Conservation (phyloP, 1,140 invertebrate genomes). For the Hylaeus volcanicus region DNA sequence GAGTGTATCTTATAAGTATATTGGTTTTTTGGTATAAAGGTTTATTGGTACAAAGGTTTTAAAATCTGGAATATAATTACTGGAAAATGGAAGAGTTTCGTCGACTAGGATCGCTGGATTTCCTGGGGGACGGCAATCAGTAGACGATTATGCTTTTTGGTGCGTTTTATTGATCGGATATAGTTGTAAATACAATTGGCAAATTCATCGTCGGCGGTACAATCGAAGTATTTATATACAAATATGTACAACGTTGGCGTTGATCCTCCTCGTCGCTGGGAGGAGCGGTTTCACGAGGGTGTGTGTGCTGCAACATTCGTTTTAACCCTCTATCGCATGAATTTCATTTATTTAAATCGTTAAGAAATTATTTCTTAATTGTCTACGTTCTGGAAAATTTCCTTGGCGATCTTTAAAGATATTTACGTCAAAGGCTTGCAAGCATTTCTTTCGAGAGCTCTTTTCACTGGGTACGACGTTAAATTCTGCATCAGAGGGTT, state of each 20-base stretch:
- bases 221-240: conserved; percentile 76
- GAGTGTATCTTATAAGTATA: too few relatives aligned
- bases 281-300: conserved; percentile 33
- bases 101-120: not conserved
- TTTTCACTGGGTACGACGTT: too few relatives aligned
- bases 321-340: conserved; percentile 1
- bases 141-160: conserved; percentile 54
- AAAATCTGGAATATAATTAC: too few relatives aligned
- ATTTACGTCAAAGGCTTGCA: too few relatives aligned
- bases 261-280: conserved; percentile 15
- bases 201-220: conserved; percentile 71
- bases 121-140: not conserved
- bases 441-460: too few relatives aligned
- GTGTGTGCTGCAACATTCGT: conserved; percentile 42
- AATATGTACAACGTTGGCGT: conserved; percentile 71
- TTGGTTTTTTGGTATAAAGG: too few relatives aligned
- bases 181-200: conserved; percentile 76
- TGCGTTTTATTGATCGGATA: conserved; percentile 78
- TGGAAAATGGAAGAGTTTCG: not conserved
- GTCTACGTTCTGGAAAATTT: too few relatives aligned
- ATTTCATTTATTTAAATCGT: too few relatives aligned
- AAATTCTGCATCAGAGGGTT: too few relatives aligned
- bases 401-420: too few relatives aligned
- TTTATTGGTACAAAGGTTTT: too few relatives aligned
- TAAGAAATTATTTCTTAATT: too few relatives aligned